A percentile compares a stretch with the other conserved stretches of the same genome.
Evolutionary conservation across 2,888 invertebrate genomes (phyloP).

Genomic region (Pycnomerus fuliginosus): DNA sequence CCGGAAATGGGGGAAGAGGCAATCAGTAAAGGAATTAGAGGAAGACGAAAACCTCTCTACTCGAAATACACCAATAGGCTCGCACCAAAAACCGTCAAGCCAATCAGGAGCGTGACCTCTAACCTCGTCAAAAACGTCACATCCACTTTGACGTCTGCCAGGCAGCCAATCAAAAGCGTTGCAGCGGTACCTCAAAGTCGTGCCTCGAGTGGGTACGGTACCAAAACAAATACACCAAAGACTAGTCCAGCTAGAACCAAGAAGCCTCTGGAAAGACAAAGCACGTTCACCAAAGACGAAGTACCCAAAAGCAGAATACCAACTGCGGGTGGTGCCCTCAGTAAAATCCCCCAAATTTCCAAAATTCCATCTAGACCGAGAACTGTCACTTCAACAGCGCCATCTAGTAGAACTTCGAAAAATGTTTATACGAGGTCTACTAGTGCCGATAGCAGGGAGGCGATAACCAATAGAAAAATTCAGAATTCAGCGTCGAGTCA

Average conservation of each 20-base stretch:
- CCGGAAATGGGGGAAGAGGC: slow-evolving; percentile 30
- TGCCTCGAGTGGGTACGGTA: slow-evolving; percentile 35
- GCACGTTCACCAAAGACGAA: slow-evolving; percentile 90
- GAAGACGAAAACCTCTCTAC: slow-evolving; percentile 69
- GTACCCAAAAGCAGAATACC: slow-evolving; percentile 29
- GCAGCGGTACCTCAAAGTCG: slow-evolving; percentile 24
- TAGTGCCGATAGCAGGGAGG: slow-evolving; percentile 49
- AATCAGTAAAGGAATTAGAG: slow-evolving; percentile 52
- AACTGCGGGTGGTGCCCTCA: slow-evolving; percentile 29
- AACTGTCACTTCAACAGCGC: too few species aligned
- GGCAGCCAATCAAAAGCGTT: slow-evolving; percentile 21
- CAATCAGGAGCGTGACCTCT: slow-evolving; percentile 42
- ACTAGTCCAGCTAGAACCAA: slow-evolving; percentile 27
- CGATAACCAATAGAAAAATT: slow-evolving; percentile 40
- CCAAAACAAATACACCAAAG: slow-evolving; percentile 28
- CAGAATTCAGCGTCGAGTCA: slow-evolving; percentile 59
- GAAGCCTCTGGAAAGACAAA: slow-evolving; percentile 72
- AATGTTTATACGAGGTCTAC: slow-evolving; percentile 47
- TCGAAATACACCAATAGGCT: slow-evolving; percentile 40
- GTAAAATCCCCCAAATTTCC: slow-evolving; percentile 34
- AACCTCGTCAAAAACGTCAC: slow-evolving; percentile 48
- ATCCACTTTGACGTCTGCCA: slow-evolving; percentile 26
- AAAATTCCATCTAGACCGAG: slow-evolving; percentile 54
- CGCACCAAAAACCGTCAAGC: slow-evolving; percentile 39
- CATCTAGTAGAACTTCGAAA: slow-evolving; percentile 36